Evolutionary conservation across 2,113 vertebrate species (phyloP).

Genomic region (Gobio gobio): DNA sequence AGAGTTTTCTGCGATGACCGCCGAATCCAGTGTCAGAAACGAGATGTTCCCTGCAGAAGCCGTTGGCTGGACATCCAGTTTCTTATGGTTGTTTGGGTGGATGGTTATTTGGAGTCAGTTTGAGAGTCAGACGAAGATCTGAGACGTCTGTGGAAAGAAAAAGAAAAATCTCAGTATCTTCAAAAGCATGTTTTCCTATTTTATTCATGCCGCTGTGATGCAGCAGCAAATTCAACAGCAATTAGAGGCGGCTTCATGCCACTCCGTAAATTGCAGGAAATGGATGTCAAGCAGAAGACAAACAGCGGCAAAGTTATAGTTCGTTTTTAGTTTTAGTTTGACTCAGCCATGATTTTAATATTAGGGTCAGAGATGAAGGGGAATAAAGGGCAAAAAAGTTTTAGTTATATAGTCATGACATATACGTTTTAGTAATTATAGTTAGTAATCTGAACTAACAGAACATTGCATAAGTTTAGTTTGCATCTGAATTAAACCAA

Average conservation of each 20-base stretch:
- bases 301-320: constrained; percentile 70
- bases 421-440: too few relatives aligned
- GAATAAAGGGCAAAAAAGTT: too few relatives aligned
- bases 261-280: constrained; percentile 74
- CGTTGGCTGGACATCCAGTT: constrained; percentile 19
- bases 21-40: neutral
- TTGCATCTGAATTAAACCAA: too few relatives aligned
- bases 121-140: constrained; percentile 33
- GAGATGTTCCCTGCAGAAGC: neutral
- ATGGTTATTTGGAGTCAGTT: neutral
- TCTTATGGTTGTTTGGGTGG: constrained; percentile 32
- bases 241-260: constrained; percentile 73
- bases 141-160: constrained; percentile 17
- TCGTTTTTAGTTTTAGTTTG: neutral
- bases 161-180: constrained; percentile 65
- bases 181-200: constrained; percentile 76
- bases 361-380: too few relatives aligned
- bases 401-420: too few relatives aligned
- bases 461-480: too few relatives aligned
- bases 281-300: constrained; percentile 77
- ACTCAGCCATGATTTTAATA: neutral
- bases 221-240: constrained; percentile 61
- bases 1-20: neutral
- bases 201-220: constrained; percentile 65
- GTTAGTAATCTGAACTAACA: too few relatives aligned